A percentile compares a stretch with the other conserved stretches of the same genome.
Conservation (phyloP, 2,888 invertebrate species). For the Spicauda simplicius region DNA sequence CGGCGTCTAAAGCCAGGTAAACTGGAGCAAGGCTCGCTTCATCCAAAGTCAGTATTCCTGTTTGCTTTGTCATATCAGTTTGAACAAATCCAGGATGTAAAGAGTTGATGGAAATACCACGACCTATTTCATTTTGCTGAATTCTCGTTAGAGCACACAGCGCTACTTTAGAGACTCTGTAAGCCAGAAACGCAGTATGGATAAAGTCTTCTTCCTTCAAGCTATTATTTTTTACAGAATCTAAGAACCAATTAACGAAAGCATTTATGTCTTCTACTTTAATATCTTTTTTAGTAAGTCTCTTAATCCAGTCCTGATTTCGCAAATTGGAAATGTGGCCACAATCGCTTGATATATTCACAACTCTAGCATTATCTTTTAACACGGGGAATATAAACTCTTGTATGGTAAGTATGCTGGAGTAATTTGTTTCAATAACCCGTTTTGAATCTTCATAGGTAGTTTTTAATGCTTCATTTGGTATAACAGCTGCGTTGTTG, state of each 20-base stretch:
- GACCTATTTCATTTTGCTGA: slow-evolving; percentile 46
- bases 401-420: slow-evolving; percentile 47
- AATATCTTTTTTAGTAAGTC: slow-evolving; percentile 43
- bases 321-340: slow-evolving; percentile 49
- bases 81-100: slow-evolving; percentile 52
- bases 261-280: slow-evolving; percentile 45
- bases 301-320: slow-evolving; percentile 47
- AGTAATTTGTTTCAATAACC: slow-evolving; percentile 50
- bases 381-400: slow-evolving; percentile 48
- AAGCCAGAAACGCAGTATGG: slow-evolving; percentile 42
- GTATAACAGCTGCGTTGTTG: slow-evolving; percentile 45
- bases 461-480: slow-evolving; percentile 39
- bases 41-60: slow-evolving; percentile 41
- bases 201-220: slow-evolving; percentile 46
- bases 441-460: slow-evolving; percentile 49
- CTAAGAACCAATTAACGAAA: slow-evolving; percentile 49
- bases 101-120: slow-evolving; percentile 49
- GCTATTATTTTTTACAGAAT: slow-evolving; percentile 44
- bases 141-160: slow-evolving; percentile 46
- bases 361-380: slow-evolving; percentile 48
- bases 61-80: slow-evolving; percentile 48
- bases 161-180: slow-evolving; percentile 50
- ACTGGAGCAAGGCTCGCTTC: slow-evolving; percentile 45
- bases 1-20: slow-evolving; percentile 47
- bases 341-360: slow-evolving; percentile 49